Percentiles rank a stretch among this genome's conserved stretches.
These are phyloP conservation scores for Agrypnus murinus DNA, from an alignment of 2,888 invertebrate genomes.

Conservation along the genomic window DNA sequence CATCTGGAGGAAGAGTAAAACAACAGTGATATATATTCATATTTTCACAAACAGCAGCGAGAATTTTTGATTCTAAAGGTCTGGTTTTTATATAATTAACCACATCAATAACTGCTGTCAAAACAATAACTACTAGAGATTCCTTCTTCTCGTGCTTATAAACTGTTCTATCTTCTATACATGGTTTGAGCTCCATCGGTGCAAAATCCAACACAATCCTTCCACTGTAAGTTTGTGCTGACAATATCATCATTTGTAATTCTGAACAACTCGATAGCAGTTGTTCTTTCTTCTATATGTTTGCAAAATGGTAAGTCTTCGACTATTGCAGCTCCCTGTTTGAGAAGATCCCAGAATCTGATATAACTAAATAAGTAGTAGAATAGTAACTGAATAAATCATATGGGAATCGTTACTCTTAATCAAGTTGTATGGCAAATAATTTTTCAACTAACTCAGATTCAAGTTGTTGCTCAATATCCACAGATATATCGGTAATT, in stretches of 20 bases:
- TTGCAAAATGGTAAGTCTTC: constrained; percentile 5
- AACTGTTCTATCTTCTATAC: neutral
- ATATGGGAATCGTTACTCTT: constrained; percentile 27
- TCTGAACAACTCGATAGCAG: constrained; percentile 21
- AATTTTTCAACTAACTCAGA: constrained; percentile 3
- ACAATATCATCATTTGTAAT: constrained; percentile 16
- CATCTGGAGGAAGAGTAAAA: constrained; percentile 5
- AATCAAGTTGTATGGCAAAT: constrained; percentile 9
- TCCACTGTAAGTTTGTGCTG: constrained; percentile 29
- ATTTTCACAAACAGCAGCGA: constrained; percentile 25
- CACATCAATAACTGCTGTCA: constrained; percentile 3
- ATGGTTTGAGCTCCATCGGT: neutral
- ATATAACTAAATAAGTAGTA: too few relatives aligned
- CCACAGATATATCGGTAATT: constrained; percentile 14
- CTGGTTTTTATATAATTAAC: constrained; percentile 12
- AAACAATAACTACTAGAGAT: constrained; percentile 19
- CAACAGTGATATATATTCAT: constrained; percentile 15
- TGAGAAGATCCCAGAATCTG: constrained; percentile 25
- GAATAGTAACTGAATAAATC: too few relatives aligned
- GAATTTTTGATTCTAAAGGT: constrained; percentile 1
- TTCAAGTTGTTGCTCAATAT: constrained; percentile 12
- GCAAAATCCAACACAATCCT: constrained; percentile 14
- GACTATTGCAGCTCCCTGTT: constrained; percentile 12
- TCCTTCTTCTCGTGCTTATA: constrained; percentile 18
- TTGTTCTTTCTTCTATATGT: constrained; percentile 16